A percentile compares a stretch with the other conserved stretches of the same genome.
Conservation (phyloP, 1,140 invertebrate species). For the Achroia grisella region DNA sequence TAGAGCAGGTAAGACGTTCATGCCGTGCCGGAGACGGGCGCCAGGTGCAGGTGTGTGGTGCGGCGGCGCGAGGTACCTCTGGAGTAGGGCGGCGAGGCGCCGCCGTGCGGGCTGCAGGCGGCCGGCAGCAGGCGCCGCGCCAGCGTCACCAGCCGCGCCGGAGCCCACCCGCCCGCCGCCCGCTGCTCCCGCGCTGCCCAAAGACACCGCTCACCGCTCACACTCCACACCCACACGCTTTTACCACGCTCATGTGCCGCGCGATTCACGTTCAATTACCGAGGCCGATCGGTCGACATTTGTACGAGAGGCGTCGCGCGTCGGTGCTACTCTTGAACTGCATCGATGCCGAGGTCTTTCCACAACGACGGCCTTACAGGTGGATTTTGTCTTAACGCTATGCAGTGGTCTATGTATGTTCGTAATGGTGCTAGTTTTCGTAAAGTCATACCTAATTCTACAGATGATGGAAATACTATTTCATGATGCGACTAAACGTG, state of each 20-base stretch:
- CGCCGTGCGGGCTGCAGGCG: slow-evolving; percentile 81
- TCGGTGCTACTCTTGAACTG: no score
- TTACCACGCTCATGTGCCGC: slow-evolving; percentile 27
- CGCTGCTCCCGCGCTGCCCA: slow-evolving; percentile 60
- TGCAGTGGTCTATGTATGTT: no score
- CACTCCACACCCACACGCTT: slow-evolving; percentile 55
- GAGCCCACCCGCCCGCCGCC: slow-evolving; percentile 71
- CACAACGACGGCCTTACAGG: no score
- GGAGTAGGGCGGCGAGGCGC: slow-evolving; percentile 80
- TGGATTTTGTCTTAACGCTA: no score
- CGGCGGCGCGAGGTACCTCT: slow-evolving; percentile 73
- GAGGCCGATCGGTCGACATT: no score
- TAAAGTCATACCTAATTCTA: no score
- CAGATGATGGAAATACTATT: no score
- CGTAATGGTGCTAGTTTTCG: no score
- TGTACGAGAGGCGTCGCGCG: no score
- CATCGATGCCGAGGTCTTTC: no score
- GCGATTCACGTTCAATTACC: slow-evolving; percentile 3
- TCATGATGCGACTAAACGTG: no score
- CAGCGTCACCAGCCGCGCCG: slow-evolving; percentile 65
- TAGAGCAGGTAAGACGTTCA: not conserved
- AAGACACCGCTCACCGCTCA: slow-evolving; percentile 65
- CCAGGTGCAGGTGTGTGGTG: slow-evolving; percentile 1
- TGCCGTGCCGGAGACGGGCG: slow-evolving; percentile 10
- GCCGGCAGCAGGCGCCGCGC: slow-evolving; percentile 80